Base-by-base conservation (phyloP, 2,888 invertebrate species). In the Steinernema carpocapsae region DNA sequence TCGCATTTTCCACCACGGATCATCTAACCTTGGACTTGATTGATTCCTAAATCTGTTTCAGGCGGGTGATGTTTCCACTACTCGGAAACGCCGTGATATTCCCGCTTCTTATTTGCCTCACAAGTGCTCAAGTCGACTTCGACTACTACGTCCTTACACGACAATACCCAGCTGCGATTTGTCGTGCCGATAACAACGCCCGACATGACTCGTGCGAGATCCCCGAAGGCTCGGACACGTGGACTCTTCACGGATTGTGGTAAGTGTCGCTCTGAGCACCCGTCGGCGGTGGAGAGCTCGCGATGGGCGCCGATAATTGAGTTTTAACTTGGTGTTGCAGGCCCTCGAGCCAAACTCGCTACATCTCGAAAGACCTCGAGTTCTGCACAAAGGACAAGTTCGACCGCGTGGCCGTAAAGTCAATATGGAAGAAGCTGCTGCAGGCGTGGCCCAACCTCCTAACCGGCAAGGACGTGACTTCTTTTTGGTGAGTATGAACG, bases 241-340 rank as follows among this genome's bases (percentile, higher is more conserved):
- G 82, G 82, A 74, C 80, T 0, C 74, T 82, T 48, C 82, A 82
- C 71, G 82, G 82, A n/a, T 71, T 82, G 0, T 82, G 82, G 82
- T 72, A 24, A 71, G 45, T 43, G 64, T 17, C 37, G 37, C 37
- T 37, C 37, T 37, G 10, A 37, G 37, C 37, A 10, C 37, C 37
- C 37, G 37, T 10, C 10, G 37, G 37, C 37, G 37, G n/a, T 19
- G 3, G 6, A 37, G 10, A 10, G 4, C 37, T 37, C 37, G 19
- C 3, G 32, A 29, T 64, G 26, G 26, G 32, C 12, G 4, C 37
- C 37, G 37, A 37, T 37, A 37, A 37, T 64, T 26, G 37, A 64
- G 64, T 32, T 64, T 17, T 17, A 26, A 64, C 26, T 29, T 64
- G 64, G 29, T 10, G 3, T 64, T 64, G 64, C 64, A 64, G 64